A percentile compares a stretch with the other conserved stretches of the same genome.
These are phyloP conservation scores for Busseola fusca DNA, from an alignment of 2,888 invertebrate genomes.

Conservation along the genomic window DNA sequence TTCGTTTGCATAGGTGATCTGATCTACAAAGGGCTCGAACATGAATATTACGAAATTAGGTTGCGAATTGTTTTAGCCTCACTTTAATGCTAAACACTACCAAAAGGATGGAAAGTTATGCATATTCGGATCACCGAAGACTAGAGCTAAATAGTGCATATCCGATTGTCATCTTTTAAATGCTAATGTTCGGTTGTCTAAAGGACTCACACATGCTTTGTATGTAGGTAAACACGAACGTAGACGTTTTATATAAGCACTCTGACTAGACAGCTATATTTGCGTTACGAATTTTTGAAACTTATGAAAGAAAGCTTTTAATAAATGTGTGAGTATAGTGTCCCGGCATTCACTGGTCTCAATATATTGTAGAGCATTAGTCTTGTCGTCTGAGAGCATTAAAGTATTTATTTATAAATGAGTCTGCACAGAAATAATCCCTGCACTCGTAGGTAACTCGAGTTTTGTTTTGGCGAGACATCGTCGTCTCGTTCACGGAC, in stretches of 20 bases:
- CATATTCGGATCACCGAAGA: conserved; percentile 37
- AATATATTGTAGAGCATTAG: conserved; percentile 64
- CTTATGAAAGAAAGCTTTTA: conserved; percentile 62
- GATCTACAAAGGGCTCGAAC: conserved; percentile 68
- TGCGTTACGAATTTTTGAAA: conserved; percentile 41
- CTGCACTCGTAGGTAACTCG: conserved; percentile 69
- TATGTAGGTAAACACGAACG: conserved; percentile 34
- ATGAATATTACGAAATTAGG: conserved; percentile 61
- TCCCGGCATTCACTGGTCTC: conserved; percentile 63
- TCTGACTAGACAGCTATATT: conserved; percentile 45
- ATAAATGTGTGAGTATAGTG: conserved; percentile 63
- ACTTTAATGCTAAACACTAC: conserved; percentile 35
- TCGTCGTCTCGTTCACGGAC: conserved; percentile 69
- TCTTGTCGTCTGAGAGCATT: conserved; percentile 66
- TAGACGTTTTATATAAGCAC: conserved; percentile 37
- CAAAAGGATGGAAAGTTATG: conserved; percentile 27
- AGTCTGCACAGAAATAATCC: conserved; percentile 66
- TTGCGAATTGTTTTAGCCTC: conserved; percentile 54
- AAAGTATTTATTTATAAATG: conserved; percentile 67
- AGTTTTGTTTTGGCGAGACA: conserved; percentile 83
- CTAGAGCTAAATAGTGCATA: conserved; percentile 53
- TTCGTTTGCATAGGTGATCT: conserved; percentile 76
- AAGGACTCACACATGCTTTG: conserved; percentile 34
- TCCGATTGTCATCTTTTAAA: conserved; percentile 46
- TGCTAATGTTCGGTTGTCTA: conserved; percentile 44